These are phyloP conservation scores for Psophia crepitans DNA, from an alignment of 2,113 vertebrate genomes.

Conservation along the genomic window DNA sequence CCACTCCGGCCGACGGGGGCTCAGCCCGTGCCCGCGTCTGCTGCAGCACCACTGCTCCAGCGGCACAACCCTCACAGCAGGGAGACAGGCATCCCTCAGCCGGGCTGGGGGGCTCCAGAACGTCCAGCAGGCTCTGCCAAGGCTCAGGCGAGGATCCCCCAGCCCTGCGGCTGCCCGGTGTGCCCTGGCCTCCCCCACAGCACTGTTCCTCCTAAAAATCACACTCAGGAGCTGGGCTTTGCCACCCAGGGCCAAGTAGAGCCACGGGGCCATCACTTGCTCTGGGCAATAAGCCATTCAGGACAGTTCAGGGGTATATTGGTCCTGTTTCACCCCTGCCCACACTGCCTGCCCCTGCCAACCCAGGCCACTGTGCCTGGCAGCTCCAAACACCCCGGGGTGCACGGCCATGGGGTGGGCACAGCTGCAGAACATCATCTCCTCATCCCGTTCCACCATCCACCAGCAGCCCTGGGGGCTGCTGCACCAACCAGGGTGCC, in stretches of 20 bases:
- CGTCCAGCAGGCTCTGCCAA: neutral
- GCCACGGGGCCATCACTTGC: neutral
- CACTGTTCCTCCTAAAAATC: neutral
- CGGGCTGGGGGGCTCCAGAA: neutral
- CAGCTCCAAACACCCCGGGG: neutral
- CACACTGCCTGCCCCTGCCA: neutral
- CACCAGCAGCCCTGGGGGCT: neutral
- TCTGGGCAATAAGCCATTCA: neutral
- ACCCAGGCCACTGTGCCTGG: neutral
- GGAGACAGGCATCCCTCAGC: neutral
- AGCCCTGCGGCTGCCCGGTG: too few species aligned
- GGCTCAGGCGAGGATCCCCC: fast-evolving
- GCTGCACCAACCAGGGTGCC: neutral
- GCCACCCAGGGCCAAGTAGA: neutral
- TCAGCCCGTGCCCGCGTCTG: neutral
- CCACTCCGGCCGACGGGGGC: fast-evolving
- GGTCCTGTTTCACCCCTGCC: neutral
- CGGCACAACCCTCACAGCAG: fast-evolving
- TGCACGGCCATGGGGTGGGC: neutral
- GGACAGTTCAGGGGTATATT: neutral
- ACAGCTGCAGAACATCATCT: neutral
- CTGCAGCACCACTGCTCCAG: neutral
- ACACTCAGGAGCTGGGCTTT: neutral
- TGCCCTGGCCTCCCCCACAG: neutral
- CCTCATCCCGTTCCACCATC: fast-evolving